Evolutionary conservation across 2,888 invertebrate species (phyloP).

Genomic region (Rutpela maculata): DNA sequence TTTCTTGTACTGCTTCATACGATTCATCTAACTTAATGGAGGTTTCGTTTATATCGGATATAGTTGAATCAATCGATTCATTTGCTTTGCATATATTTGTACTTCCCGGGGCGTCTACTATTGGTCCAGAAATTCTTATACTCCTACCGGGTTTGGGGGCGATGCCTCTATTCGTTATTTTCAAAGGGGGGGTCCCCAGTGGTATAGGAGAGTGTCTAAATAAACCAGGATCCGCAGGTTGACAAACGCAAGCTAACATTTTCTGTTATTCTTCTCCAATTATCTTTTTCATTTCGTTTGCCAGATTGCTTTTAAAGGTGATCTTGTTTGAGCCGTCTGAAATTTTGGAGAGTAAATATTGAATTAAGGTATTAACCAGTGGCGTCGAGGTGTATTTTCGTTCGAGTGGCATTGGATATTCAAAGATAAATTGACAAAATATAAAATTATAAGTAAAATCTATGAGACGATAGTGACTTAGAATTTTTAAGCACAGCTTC

Average conservation of each 20-base stretch:
- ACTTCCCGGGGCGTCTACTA: conserved; percentile 62
- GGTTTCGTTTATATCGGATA: background rate
- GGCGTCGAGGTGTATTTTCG: background rate
- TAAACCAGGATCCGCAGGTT: conserved; percentile 78
- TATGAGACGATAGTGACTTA: too few species aligned
- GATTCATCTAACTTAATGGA: background rate
- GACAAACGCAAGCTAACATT: conserved; percentile 83
- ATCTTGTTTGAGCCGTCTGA: conserved; percentile 8
- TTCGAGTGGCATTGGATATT: background rate
- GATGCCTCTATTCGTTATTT: conserved; percentile 61
- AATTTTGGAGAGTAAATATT: conserved; percentile 27
- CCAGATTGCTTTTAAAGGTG: conserved; percentile 12
- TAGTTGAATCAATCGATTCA: background rate
- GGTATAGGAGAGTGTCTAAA: conserved; percentile 77
- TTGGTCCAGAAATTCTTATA: conserved; percentile 59
- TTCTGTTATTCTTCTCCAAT: conserved; percentile 60
- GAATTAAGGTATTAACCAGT: conserved; percentile 19
- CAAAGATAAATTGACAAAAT: background rate
- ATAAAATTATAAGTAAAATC: too few species aligned
- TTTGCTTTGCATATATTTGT: conserved; percentile 37
- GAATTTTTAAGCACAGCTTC: too few species aligned
- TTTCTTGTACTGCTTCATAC: background rate
- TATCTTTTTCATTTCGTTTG: conserved; percentile 37
- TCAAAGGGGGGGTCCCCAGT: conserved; percentile 72
- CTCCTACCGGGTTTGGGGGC: conserved; percentile 64